Base-by-base conservation (phyloP, 2,113 vertebrate genomes). In the Strigops habroptila region DNA sequence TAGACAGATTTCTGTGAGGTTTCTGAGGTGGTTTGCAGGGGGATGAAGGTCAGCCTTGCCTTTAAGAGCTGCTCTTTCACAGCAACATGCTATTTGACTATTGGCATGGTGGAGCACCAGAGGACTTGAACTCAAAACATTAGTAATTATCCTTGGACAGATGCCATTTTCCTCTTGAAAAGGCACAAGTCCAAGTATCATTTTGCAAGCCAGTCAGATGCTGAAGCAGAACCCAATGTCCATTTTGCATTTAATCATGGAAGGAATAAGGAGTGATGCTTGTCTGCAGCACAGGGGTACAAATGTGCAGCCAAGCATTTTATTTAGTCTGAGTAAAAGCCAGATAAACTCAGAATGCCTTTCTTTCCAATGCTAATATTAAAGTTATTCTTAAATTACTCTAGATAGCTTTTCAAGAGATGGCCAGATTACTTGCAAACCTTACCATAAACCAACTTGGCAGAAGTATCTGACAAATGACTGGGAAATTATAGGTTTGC, bases 341-440 rank as follows among this genome's bases (percentile, higher is more conserved):
- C 82, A 80, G 75, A 79, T 85, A 52, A 85, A 74, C 49, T 85
- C 67, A 31, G 14, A 87, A 76, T 62, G n/a, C 37, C 11, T 86
- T 91, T 90, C 75, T 90, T 91, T 88, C 53, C 78, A 74, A 11
- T 53, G 49, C n/a, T 88, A 53, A 74, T 87, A 86, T 82, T 88
- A 74, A 94, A 76, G 15, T 31, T 83, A 12, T 90, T 25, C 49
- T 82, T 90, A 52, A 88, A 49, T 90, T 53, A 69, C 16, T 44
- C n/a, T 70, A 57, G 67, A 17, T 90, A 65, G 62, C 14, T 85
- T 89, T 44, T 41, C 28, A 30, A 49, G 51, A 82, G 78, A 68
- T 18, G 6, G 25, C 46, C 28, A 65, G 62, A 23, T 82, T 37
- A 73, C 30, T 39, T 86, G 41, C 81, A 82, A 92, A 76, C 35